Base-by-base conservation (phyloP, 2,888 invertebrate genomes). In the Andrena haemorrhoa region DNA sequence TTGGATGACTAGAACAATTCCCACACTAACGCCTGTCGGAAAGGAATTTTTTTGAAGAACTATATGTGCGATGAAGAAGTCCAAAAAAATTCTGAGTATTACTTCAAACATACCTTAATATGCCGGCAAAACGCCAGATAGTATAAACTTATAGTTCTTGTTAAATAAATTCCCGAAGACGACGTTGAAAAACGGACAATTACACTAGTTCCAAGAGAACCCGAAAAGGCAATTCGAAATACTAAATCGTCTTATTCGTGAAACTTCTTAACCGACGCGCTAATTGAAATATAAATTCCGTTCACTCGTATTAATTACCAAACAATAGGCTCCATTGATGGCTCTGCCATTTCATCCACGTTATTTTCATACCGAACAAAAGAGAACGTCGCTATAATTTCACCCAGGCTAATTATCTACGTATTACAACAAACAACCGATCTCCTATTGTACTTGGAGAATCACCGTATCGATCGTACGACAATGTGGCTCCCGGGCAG, bases 341-440 rank as follows among this genome's bases (percentile, higher is more conserved):
- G 29, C 47, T 20, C 31, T 7, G 60, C 23, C 47, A 73, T 70
- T 41, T 26, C 49, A 23, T 8, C 51, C 23, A 53, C 47, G 23
- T 35, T 5, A 71, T 72, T 80, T 72, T 61, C 66, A 66, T 72
- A 49, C 47, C 56, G 4, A 71, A 71, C n/a, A 47, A 72, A 63
- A 61, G 61, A 63, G 47, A 61, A 66, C 66, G 41, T 61, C 47
- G 35, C 66, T 66, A 31, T 49, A 33, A 49, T 7, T 31, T 56
- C 61, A 20, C 33, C 16, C 31, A 2, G 35, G 29, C 53, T 80
- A 72, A 80, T 80, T 80, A 78, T 66, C 61, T 29, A 31, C 66
- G 47, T 68, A 56, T 72, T 72, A 68, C 66, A 29, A 56, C 72
- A 35, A 78, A 78, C 66, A 56, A 51, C 53, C 56, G 49, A 47